phyloP scores from a whole-genome alignment of 2,888 invertebrate species.

The Dasysyrphus albostriatus region DNA sequence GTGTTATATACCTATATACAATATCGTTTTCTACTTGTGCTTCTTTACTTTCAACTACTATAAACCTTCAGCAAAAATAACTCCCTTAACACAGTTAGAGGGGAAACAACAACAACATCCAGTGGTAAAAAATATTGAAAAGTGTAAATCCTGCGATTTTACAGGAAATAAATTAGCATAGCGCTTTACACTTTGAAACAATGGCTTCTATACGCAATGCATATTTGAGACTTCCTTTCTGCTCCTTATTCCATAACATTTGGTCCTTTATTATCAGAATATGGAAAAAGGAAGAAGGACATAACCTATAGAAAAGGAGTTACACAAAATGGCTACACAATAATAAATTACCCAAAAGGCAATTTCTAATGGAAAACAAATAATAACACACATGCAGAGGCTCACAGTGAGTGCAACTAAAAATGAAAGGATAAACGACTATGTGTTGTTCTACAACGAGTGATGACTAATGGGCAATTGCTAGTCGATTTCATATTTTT shows the following conservation, averaged over 20 bases:
- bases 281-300: neutral
- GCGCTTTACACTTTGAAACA: slow-evolving; percentile 58
- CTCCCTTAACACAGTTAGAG: neutral
- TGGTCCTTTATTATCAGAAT: neutral
- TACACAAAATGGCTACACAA: slow-evolving; percentile 1
- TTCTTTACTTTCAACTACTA: neutral
- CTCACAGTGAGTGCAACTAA: neutral
- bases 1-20: neutral
- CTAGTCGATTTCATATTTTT: neutral
- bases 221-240: neutral
- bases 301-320: neutral
- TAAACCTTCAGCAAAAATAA: neutral
- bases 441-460: neutral
- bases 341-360: neutral
- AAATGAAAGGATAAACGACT: neutral
- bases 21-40: neutral
- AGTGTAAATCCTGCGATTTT: slow-evolving; percentile 52
- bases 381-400: neutral
- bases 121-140: neutral
- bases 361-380: slow-evolving; percentile 33
- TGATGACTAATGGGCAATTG: neutral
- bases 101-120: neutral
- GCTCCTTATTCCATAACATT: neutral
- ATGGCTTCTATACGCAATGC: slow-evolving; percentile 28
- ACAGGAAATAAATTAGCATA: slow-evolving; percentile 71